Evolutionary conservation across 2,113 vertebrate species (phyloP).

Genomic region (Ramphastos sulfuratus): DNA sequence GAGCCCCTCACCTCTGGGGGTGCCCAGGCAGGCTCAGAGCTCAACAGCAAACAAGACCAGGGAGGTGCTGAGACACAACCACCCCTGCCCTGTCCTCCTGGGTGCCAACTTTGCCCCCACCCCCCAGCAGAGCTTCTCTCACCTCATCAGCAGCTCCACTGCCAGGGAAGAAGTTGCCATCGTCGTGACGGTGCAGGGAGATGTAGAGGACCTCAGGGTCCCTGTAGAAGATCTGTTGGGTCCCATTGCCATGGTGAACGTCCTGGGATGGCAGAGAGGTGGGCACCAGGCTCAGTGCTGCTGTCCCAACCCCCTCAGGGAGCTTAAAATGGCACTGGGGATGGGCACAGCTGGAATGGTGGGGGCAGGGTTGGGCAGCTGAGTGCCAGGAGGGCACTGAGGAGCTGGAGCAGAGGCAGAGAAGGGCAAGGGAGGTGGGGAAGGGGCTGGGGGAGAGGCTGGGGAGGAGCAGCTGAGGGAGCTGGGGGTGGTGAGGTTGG

Average conservation of each 20-base stretch:
- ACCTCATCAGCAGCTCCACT: constrained; percentile 88
- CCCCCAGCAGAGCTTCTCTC: background rate
- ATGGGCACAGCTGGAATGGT: too few relatives aligned
- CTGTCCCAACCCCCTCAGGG: accelerated
- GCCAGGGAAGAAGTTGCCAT: constrained; percentile 90
- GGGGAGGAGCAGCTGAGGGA: too few relatives aligned
- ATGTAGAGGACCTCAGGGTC: constrained; percentile 90
- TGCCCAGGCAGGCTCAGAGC: background rate
- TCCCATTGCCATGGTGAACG: constrained; percentile 92
- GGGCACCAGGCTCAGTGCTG: too few relatives aligned
- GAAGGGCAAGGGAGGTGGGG: too few relatives aligned
- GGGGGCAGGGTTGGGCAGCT: too few relatives aligned
- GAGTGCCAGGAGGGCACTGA: too few relatives aligned
- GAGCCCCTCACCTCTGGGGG: background rate
- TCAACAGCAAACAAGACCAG: accelerated
- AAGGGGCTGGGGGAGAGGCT: too few relatives aligned
- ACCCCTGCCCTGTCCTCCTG: background rate
- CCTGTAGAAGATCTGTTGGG: constrained; percentile 89
- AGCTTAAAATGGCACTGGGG: too few relatives aligned
- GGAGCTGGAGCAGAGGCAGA: too few relatives aligned
- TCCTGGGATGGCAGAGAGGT: constrained; percentile 74
- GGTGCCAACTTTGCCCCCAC: background rate
- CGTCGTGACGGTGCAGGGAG: constrained; percentile 89
- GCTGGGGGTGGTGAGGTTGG: too few relatives aligned
- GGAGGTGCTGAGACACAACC: background rate